Conservation (phyloP, 2,888 invertebrate species). For the Clivina fossor region DNA sequence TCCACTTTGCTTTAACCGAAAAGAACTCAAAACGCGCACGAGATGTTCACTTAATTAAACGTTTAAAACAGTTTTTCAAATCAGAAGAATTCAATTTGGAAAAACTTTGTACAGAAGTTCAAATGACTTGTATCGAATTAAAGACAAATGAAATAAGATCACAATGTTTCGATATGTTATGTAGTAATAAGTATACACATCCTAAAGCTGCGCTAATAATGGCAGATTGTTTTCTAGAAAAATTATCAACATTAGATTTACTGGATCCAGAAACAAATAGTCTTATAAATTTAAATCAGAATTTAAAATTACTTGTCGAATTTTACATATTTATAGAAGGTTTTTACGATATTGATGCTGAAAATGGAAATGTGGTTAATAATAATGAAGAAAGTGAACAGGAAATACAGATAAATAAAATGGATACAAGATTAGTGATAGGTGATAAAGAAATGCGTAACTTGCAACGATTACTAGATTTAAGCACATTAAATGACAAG, state of each 20-base stretch:
- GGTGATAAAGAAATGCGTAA: conserved; percentile 63
- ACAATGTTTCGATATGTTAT: conserved; percentile 71
- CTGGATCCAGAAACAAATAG: conserved; percentile 43
- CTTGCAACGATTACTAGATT: conserved; percentile 64
- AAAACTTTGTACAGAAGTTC: conserved; percentile 57
- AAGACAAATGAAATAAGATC: conserved; percentile 71
- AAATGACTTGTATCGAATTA: conserved; percentile 63
- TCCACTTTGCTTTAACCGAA: conserved; percentile 86
- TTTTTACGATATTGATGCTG: conserved; percentile 39
- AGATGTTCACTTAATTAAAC: conserved; percentile 83
- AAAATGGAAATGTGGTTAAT: conserved; percentile 44
- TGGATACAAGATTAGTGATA: conserved; percentile 46
- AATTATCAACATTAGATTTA: conserved; percentile 46
- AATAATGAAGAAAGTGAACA: conserved; percentile 31
- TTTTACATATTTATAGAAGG: conserved; percentile 46
- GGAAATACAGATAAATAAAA: conserved; percentile 35
- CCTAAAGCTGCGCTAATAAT: conserved; percentile 64
- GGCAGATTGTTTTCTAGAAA: conserved; percentile 51
- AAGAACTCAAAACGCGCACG: conserved; percentile 84
- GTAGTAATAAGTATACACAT: conserved; percentile 64
- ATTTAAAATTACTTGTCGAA: conserved; percentile 45
- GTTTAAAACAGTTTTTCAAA: conserved; percentile 68
- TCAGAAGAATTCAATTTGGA: conserved; percentile 57
- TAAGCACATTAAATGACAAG: conserved; percentile 55
- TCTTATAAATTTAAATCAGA: conserved; percentile 46